Evolutionary conservation across 1,140 invertebrate species (phyloP), one percentile per base, ranked within the genome.

Genomic region (Papilio xuthus): DNA sequence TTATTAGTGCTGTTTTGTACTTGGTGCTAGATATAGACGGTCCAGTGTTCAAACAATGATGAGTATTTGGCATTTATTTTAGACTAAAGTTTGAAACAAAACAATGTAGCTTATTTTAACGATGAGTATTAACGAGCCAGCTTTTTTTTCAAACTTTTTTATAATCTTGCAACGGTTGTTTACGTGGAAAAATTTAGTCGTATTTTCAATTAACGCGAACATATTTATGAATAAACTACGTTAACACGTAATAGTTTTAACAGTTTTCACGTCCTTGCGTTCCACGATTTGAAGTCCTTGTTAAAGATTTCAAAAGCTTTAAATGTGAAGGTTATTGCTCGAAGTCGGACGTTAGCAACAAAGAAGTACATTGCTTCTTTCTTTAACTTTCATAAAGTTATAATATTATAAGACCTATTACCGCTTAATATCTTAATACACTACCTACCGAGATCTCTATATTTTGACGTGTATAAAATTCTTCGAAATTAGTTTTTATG

Each of bases 1-100:
- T 67, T 28, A 63, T 63, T 28, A 63, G 60, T 63, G 60, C 28
- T 67, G 60, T 67, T 67, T 67, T 67, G 60, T 28, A 67, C 60
- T 67, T 67, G 60, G 60, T 63, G 4, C 60, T 63, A 23, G 26
- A 63, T 63, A 63, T 63, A 63, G 26, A 63, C 60, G 23, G 60
- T 50, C 13, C 13, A 50, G 47, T 67, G 26, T 67, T 67, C 56
- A 63, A 67, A 28, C 13, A 67, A 67, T 63, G 56, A 28, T 9
- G 23, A 67, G 12, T 0, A 28, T 67, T 28, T 28, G 60, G 60
- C 60, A 67, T 67, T 67, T 28, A 18, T 67, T 67, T 67, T 28
- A 67, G 60, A 67, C 60, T 28, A 6, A 18, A 32, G 60, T 28
- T 28, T 67, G 26, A 67, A 67, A 67, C 60, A 28, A 4, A 28